Evolutionary conservation across 2,113 vertebrate genomes (phyloP), one percentile per base, ranked within the genome.

Genomic region (Vanacampus margaritifer): DNA sequence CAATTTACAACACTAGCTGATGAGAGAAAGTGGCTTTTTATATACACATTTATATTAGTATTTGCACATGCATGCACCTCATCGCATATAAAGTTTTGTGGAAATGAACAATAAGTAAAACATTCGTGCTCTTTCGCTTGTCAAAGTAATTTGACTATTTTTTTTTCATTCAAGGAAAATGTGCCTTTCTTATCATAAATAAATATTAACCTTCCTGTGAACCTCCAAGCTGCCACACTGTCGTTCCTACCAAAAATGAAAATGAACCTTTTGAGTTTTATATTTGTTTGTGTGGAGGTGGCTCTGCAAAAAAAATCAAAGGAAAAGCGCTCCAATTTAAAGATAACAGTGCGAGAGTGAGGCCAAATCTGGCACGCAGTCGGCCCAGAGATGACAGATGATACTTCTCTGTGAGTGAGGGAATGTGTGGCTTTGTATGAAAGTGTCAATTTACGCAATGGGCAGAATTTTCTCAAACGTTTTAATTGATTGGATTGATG

Each of bases 201-300:
- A 78, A 58, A 75, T 65, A 41, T n/a, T 24, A 43, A 36, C 35
- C 10, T 2, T 32, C 64, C 53, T 65, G 58, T 46, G 51, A 60
- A 53, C 56, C 60, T 26, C 12, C 11, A 0, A 51, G 69, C 82
- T 62, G 7, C 48, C 10, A 57, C 69, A 57, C 69, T 39, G 56
- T 50, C 28, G 3, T 64, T 61, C 23, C 67, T 26, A 36, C n/a
- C n/a, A 24, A 51, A 60, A 23, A 56, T 56, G 53, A 28, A 26
- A 56, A 28, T 32, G 13, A 28, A 28, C 24, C 24, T 28, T 32
- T 57, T 35, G 23, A 59, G 36, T 63, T 76, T 69, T 83, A 70
- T 65, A 76, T 74, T 81, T 75, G 78, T 69, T 39, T 58, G 48
- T 28, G 6, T 21, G 56, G 0, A 64, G 62, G 61, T 43, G 13